Evolutionary conservation across 2,797 vertebrate genomes (phyloP), one percentile per base, ranked within the genome.

Genomic region (Adrianichthys oophorus): DNA sequence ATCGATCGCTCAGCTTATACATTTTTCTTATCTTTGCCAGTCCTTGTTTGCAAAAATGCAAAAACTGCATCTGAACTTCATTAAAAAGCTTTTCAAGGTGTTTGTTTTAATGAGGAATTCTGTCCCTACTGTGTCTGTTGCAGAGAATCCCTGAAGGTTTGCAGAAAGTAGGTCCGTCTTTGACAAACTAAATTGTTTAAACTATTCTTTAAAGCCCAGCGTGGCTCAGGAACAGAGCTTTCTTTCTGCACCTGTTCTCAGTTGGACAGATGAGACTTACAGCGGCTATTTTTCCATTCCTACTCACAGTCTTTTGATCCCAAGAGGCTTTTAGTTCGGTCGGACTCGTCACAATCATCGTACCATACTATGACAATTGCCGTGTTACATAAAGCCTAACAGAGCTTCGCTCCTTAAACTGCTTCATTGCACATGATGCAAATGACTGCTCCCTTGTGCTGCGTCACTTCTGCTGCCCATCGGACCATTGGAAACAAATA

Each of bases 121-220:
- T 70, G 57, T 66, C n/a, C 23, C 29, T 82, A 68, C 69, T 76
- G 46, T 79, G 67, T 79, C 43, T 12, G 58, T 62, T 82, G 43
- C 12, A 26, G 76, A 75, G 79, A 90, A 84, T 72, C 84, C 60
- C 78, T 66, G 52, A 52, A 67, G 62, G 70, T 68, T 76, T 68
- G 58, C 59, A 67, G 62, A 85, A 89, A 87, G 76, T 86, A 84
- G 86, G 80, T 85, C 69, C 63, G 73, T 75, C 46, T 83, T 73
- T 84, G 80, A 85, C 72, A 84, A 83, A 85, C 72, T 57, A 74
- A 80, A 85, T 69, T 68, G 78, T 85, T 86, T 89, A 81, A 87
- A 89, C 54, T 49, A 17, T 80, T 84, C 72, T 87, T 79, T 87
- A 87, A 86, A 88, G 85, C 84, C 45, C 84, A 87, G 86, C 62